Percentiles rank a stretch among this genome's conserved stretches.
Conservation (phyloP, 2,888 invertebrate species). For the Drosophila nr. medialis region DNA sequence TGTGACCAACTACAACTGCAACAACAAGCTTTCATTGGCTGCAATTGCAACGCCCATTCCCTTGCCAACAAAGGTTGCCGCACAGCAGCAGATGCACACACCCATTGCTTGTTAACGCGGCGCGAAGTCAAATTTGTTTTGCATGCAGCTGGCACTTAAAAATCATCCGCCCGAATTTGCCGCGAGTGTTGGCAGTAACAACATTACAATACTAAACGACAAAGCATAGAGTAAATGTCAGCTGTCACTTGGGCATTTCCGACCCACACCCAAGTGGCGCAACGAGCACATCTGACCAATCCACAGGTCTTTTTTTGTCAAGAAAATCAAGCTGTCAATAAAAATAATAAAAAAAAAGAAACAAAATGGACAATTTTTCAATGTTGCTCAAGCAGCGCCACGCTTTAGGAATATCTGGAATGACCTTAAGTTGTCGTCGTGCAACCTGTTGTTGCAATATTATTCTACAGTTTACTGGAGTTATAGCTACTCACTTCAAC, state of each 20-base stretch:
- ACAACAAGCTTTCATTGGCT: constrained; percentile 64
- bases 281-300: constrained; percentile 20
- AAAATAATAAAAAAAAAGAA: constrained; percentile 30
- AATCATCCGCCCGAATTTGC: constrained; percentile 45
- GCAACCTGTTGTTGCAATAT: constrained; percentile 24
- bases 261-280: constrained; percentile 20
- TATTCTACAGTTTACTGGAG: constrained; percentile 45
- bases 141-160: constrained; percentile 68
- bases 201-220: constrained; percentile 45
- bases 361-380: constrained; percentile 58
- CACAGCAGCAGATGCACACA: constrained; percentile 9
- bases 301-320: neutral
- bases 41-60: constrained; percentile 33
- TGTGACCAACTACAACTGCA: constrained; percentile 8
- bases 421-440: constrained; percentile 25
- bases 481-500: constrained; percentile 59
- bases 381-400: constrained; percentile 32
- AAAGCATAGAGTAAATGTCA: constrained; percentile 48
- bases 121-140: constrained; percentile 64
- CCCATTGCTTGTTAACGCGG: constrained; percentile 43
- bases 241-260: constrained; percentile 62
- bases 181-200: constrained; percentile 22
- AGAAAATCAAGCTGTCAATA: constrained; percentile 17
- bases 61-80: constrained; percentile 1
- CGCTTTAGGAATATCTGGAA: constrained; percentile 34